phyloP scores from a whole-genome alignment of 2,888 invertebrate genomes.

The Cryptus armator region DNA sequence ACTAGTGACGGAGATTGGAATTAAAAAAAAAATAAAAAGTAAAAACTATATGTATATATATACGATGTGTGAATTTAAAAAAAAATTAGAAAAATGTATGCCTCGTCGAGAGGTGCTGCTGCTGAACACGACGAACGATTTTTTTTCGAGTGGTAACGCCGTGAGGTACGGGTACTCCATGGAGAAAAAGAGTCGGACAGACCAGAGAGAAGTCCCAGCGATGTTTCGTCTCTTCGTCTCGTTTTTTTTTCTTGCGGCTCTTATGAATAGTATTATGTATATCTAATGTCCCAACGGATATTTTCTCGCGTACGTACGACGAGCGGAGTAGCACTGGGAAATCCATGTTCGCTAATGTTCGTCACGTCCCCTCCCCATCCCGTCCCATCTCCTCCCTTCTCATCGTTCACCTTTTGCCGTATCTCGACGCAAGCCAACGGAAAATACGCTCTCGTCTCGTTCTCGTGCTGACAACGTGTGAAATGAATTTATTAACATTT shows the following conservation, averaged over 20 bases:
- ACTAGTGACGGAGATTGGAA: constrained; percentile 35
- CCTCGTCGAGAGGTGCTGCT: constrained; percentile 29
- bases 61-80: not conserved
- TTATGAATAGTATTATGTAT: constrained; percentile 68
- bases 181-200: constrained; percentile 29
- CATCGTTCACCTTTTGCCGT: not conserved
- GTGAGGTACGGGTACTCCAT: constrained; percentile 43
- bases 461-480: constrained; percentile 42
- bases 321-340: not conserved
- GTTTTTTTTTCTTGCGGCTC: constrained; percentile 44
- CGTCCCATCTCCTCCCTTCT: not conserved
- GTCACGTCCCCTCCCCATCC: not conserved
- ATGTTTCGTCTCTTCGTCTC: constrained; percentile 13
- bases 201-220: constrained; percentile 13
- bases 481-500: constrained; percentile 68
- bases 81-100: constrained; percentile 40
- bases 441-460: constrained; percentile 6
- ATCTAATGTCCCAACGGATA: constrained; percentile 54
- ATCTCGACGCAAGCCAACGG: not conserved
- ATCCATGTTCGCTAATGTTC: not conserved
- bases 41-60: constrained; percentile 23
- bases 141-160: constrained; percentile 51
- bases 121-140: constrained; percentile 44
- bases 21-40: constrained; percentile 23
- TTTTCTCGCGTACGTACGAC: constrained; percentile 17